Evolutionary conservation across 2,797 vertebrate genomes (phyloP), one percentile per base, ranked within the genome.

Genomic region (Balearica regulorum): DNA sequence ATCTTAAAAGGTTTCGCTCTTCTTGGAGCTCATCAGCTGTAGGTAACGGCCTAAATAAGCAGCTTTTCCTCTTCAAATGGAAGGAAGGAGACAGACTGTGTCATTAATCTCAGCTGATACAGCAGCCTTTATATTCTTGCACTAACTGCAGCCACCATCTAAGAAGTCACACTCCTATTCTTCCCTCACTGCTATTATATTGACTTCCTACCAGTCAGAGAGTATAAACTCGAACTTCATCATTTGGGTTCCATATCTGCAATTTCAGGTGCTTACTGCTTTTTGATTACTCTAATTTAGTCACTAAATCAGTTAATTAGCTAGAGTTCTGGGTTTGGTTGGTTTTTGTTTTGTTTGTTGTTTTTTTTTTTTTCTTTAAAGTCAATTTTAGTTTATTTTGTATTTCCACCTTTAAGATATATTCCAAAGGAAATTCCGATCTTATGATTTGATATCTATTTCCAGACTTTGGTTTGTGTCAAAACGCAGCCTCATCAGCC

Each of bases 1-100:
- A 58, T 83, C 83, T 97, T 96, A 97, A 88, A 43, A 97, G 97
- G 96, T 97, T 97, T 97, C 93, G 97, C 97, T 97, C 97, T 97
- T 96, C 86, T 96, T 97, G 97, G 97, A 97, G 97, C 97, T 97
- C 97, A 96, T 97, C 97, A 97, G 97, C 97, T 97, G 96, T 95
- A 96, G 97, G 97, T 96, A 97, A 97, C 92, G 95, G 97, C 96
- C 95, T 58, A 18, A 26, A 72, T 10, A 16, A 61, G 55, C 70
- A 69, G 75, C 18, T 53, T 19, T 26, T n/a, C 43, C 51, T 39
- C 22, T 17, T 18, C 29, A 5, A 6, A 29, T 4, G 2, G 2
- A 5, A 46, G 31, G 26, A 18, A 39, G 39, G 41, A 90, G 43
- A 19, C 8, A 37, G 31, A 5, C 31, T 5, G 1, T 8, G 12